phyloP scores from a whole-genome alignment of 2,797 vertebrate genomes.

The Enteromius viviparus region DNA sequence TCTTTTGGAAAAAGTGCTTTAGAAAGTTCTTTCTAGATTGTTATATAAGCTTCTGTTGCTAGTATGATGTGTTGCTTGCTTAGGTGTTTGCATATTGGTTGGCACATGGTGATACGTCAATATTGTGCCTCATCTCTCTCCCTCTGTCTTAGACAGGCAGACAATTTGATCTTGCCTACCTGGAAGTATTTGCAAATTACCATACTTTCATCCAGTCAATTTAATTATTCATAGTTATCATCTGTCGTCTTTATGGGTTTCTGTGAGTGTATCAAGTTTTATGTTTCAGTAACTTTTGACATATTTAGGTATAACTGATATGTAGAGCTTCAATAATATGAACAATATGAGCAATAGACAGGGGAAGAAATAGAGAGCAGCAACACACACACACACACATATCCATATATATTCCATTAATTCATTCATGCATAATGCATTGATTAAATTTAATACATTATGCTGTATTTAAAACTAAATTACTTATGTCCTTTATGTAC shows the following conservation, averaged over 20 bases:
- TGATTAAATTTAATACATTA: not conserved
- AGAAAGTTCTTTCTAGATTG: not conserved
- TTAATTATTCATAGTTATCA: conserved; percentile 23
- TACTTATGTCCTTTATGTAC: conserved; percentile 1
- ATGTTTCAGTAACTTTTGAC: not conserved
- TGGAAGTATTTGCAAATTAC: conserved; percentile 17
- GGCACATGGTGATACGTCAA: not conserved
- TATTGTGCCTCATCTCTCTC: not conserved
- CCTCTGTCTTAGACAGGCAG: conserved; percentile 4
- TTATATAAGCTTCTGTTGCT: conserved; percentile 9
- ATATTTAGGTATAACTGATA: not conserved
- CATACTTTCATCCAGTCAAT: not conserved
- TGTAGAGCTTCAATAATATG: conserved; percentile 23
- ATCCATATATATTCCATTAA: too few relatives aligned
- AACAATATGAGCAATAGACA: not conserved
- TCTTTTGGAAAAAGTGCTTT: not conserved
- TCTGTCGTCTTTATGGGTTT: conserved; percentile 22
- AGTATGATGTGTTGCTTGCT: not conserved
- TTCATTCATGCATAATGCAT: not conserved
- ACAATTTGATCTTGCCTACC: conserved; percentile 23
- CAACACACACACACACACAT: too few relatives aligned
- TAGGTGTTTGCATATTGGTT: conserved; percentile 12
- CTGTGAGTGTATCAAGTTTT: not conserved
- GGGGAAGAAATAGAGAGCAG: not conserved
- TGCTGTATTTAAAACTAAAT: not conserved